These are phyloP conservation scores for Pelagia noctiluca DNA, from an alignment of 30 jellyfish, hydroid and myxozoan genomes.

Conservation along the genomic window DNA sequence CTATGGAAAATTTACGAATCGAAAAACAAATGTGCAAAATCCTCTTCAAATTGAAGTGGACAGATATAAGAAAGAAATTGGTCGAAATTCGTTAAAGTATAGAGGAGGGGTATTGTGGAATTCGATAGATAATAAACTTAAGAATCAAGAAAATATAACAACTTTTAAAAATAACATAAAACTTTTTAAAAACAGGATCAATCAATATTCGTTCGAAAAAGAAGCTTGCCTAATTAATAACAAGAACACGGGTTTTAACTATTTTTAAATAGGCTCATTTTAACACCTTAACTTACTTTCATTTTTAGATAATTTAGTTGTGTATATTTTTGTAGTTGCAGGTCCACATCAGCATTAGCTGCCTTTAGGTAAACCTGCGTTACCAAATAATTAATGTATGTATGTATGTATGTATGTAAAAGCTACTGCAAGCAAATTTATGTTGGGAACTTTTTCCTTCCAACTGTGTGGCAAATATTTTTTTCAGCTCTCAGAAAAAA, in stretches of 20 bases:
- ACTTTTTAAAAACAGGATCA: not conserved
- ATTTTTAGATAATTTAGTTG: no score
- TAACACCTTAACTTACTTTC: no score
- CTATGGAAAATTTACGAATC: slow-evolving; percentile 15
- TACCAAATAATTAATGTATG: no score
- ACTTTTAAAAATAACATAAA: not conserved
- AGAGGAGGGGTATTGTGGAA: slow-evolving; percentile 48
- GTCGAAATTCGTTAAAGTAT: not conserved
- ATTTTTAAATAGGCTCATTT: no score
- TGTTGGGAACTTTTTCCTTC: not conserved
- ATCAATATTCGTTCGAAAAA: not conserved
- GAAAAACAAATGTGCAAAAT: slow-evolving; percentile 10
- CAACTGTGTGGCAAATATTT: no score
- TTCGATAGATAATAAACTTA: slow-evolving; percentile 23
- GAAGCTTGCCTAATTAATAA: not conserved
- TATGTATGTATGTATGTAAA: not conserved
- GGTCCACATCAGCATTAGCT: no score
- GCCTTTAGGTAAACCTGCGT: no score
- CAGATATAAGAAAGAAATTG: not conserved
- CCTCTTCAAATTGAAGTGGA: slow-evolving; percentile 20
- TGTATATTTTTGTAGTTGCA: no score
- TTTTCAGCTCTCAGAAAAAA: no score
- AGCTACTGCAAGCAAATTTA: not conserved
- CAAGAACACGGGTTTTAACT: no score
- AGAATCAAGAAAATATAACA: not conserved